phyloP scores from a whole-genome alignment of 2,797 vertebrate genomes.

The Sebastes minor region DNA sequence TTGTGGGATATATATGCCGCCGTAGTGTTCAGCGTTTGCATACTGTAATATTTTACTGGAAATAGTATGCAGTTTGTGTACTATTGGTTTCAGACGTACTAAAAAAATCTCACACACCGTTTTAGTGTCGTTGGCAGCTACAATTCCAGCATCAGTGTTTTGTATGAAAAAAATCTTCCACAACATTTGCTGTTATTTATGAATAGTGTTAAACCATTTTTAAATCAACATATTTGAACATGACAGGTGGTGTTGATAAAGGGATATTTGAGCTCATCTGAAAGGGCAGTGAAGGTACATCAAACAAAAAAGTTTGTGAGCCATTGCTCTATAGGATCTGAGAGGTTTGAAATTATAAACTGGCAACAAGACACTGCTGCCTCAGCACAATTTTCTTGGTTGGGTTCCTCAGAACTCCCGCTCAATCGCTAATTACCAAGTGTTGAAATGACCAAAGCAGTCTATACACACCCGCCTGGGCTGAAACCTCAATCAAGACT shows the following conservation, averaged over 20 bases:
- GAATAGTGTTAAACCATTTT: too few relatives aligned
- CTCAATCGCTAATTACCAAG: neutral
- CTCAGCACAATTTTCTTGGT: conserved; percentile 9
- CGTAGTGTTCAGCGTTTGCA: too few relatives aligned
- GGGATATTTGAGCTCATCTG: neutral
- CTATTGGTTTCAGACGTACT: too few relatives aligned
- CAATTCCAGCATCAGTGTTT: too few relatives aligned
- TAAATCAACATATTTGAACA: too few relatives aligned
- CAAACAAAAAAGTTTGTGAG: neutral
- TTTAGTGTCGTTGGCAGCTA: too few relatives aligned
- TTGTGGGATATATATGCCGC: too few relatives aligned
- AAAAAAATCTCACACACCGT: too few relatives aligned
- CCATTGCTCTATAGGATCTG: neutral
- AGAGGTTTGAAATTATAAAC: neutral
- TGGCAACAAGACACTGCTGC: neutral
- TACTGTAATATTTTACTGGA: too few relatives aligned
- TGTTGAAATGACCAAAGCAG: conserved; percentile 1
- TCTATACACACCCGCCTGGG: neutral
- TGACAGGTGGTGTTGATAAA: neutral
- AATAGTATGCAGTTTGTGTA: too few relatives aligned
- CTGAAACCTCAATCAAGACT: neutral
- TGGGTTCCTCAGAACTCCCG: conserved; percentile 1
- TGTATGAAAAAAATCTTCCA: too few relatives aligned
- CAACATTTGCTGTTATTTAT: too few relatives aligned
- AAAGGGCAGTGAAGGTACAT: neutral